Base-by-base conservation (phyloP, 2,888 invertebrate species). In the Dinocampus coccinellae region DNA sequence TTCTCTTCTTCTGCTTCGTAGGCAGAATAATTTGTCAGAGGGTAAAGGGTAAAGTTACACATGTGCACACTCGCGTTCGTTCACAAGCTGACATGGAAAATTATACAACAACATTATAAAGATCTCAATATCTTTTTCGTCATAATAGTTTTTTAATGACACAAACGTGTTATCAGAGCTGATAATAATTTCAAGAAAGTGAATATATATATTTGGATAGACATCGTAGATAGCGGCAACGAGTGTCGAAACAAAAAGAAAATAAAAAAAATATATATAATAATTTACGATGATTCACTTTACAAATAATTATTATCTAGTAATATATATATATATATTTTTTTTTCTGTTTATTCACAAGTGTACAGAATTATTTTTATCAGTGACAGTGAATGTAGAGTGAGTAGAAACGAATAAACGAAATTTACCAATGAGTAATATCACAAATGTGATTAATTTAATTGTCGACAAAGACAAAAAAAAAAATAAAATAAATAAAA, bases 11-110 rank as follows among this genome's bases (percentile, higher is more conserved):
- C 75, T 75, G 76, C 77, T 78, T 74, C 73, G 73, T 75, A 73
- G 74, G 70, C 73, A 74, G 76, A 79, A 78, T 79, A 76, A 79
- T 78, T 77, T 77, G 78, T 77, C 77, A 75, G 58, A 71, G 75
- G 47, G 47, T 47, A 47, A 47, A 47, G 47, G 47, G 16, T 47
- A 47, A 16, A 7, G 47, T 2, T 47, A 20, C 7, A 47, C 16
- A n/a, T n/a, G 16, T 16, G 3, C 16, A 6, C 29, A 66, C 70
- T 60, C 69, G 69, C 71, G 73, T 29, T 29, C 76, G 76, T 74
- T 73, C 75, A 71, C 76, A 75, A 75, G 74, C 74, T 75, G 76
- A 73, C 76, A 75, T 2, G 3, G 7, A 47, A 3, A 47, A 47
- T 20, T 3, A 47, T 47, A 75, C 73, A 64, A 77, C 63, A 75